Evolutionary conservation across 2,797 vertebrate species (phyloP).

Genomic region (Myioborus melanocephalus): DNA sequence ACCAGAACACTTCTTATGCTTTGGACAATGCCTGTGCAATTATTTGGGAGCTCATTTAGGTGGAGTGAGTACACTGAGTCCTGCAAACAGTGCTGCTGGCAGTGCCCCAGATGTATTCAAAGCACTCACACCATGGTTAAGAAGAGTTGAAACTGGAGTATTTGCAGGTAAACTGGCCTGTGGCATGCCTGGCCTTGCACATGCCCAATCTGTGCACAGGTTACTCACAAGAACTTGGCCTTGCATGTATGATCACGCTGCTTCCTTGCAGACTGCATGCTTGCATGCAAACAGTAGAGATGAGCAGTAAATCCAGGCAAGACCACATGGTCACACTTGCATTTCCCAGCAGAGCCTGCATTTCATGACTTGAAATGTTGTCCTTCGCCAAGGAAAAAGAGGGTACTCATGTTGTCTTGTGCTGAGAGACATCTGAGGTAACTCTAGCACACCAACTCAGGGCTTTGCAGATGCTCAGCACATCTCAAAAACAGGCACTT

Average conservation of each 20-base stretch:
- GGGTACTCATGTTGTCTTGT: fast-evolving
- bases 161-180: background rate
- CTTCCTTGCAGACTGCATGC: background rate
- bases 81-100: background rate
- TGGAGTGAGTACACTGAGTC: background rate
- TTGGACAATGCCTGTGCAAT: background rate
- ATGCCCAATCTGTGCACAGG: background rate
- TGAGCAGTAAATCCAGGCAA: background rate
- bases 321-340: background rate
- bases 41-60: background rate
- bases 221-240: background rate
- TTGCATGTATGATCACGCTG: background rate
- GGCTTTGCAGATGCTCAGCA: background rate
- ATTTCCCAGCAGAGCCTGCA: background rate
- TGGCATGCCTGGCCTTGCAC: background rate
- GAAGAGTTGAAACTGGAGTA: background rate
- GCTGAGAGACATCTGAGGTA: background rate
- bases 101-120: background rate
- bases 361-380: background rate
- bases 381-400: background rate
- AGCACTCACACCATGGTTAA: background rate
- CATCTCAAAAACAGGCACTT: background rate
- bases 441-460: background rate
- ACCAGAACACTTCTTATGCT: background rate
- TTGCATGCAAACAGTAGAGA: background rate